Base-by-base conservation (phyloP, 2,888 invertebrate genomes). In the Rhagonycha lutea region DNA sequence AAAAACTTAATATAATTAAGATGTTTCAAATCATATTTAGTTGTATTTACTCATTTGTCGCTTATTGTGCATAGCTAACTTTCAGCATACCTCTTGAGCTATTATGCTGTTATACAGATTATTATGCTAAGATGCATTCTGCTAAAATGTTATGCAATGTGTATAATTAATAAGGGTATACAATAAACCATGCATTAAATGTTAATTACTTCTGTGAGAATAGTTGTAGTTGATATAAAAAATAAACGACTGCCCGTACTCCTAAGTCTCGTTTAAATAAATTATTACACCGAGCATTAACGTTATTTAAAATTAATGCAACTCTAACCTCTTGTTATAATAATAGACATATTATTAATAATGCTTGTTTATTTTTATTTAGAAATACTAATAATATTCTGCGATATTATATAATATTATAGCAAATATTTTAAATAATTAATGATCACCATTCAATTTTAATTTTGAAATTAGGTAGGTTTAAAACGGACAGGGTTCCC, bases 101-200 rank as follows among this genome's bases (percentile, higher is more conserved):
- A 47, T 47, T 47, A 47, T 47, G 47, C n/a, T 32, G 63, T 32
- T 63, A 69, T 72, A 72, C 69, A 65, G 72, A 73, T 72, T 69
- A 73, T 69, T 70, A 72, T 67, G 72, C 63, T 62, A 61, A 67
- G 70, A 67, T 76, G 75, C 75, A 73, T 72, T 24, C 32, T 65
- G 70, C 65, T 65, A 63, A 67, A 68, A 32, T 69, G 75, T 70
- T 72, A 67, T 76, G 69, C 72, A 72, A 62, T 72, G 72, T 72
- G 75, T 72, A 72, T 76, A 72, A 76, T 76, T 76, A 76, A 76
- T 76, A 70, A 67, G 26, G 69, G 72, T 61, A 72, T 73, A 73
- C 67, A 76, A 32, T 69, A 72, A 70, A 67, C 72, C 72, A 72
- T 69, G 72, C 75, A 65, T 72, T 65, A 76, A 76, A 76, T 76